These are phyloP conservation scores for Mormoops blainvillei DNA, from an alignment of 2,113 vertebrate genomes.

Conservation along the genomic window DNA sequence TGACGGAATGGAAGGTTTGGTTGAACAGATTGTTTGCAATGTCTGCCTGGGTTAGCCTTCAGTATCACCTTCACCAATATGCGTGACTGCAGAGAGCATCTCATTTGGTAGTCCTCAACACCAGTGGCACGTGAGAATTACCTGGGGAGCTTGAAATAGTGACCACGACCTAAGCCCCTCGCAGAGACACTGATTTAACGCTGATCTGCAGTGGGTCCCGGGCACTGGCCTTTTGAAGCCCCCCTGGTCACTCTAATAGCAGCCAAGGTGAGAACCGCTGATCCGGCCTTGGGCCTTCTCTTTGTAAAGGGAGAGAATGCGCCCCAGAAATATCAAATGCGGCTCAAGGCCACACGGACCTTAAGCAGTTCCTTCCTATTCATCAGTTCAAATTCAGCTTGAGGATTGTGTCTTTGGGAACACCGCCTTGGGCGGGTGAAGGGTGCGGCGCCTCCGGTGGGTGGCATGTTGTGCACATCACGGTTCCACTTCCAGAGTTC, in stretches of 20 bases:
- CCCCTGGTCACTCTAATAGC: background rate
- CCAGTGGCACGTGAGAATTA: background rate
- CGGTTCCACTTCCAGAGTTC: too few relatives aligned
- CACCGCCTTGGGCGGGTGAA: too few relatives aligned
- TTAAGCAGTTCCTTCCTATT: background rate
- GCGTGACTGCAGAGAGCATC: background rate
- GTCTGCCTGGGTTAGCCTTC: background rate
- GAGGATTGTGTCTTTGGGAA: background rate
- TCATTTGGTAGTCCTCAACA: background rate
- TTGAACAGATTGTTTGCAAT: background rate
- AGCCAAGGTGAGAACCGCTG: background rate
- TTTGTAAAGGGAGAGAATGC: background rate
- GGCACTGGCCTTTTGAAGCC: background rate
- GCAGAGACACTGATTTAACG: background rate
- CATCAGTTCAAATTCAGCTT: background rate
- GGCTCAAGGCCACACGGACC: background rate
- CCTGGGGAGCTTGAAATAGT: background rate
- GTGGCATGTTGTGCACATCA: too few relatives aligned
- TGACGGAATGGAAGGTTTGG: background rate
- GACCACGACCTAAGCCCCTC: rapidly evolving
- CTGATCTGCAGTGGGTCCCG: background rate
- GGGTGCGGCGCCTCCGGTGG: too few relatives aligned
- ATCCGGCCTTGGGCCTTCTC: background rate
- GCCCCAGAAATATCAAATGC: background rate
- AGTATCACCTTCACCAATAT: background rate